phyloP scores from a whole-genome alignment of 1,140 invertebrate genomes.

The Asobara japonica region DNA sequence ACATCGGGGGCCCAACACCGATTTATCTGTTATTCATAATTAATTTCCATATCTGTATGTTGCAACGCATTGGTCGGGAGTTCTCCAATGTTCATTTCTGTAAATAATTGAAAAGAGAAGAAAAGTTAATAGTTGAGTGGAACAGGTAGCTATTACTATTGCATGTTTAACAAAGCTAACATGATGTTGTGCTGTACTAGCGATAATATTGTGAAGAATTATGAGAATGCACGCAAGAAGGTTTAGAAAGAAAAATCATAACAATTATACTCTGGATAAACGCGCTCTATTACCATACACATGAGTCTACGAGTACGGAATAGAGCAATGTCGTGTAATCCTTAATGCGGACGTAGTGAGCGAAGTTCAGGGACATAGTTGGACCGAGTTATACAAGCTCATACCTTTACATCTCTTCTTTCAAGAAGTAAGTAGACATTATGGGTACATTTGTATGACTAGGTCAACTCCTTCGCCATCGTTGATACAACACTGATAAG shows the following conservation, averaged over 20 bases:
- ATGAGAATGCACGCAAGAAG: not conserved
- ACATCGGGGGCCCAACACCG: too few relatives aligned
- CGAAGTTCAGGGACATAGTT: not conserved
- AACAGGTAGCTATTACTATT: not conserved
- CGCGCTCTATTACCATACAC: not conserved
- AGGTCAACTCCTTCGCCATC: too few relatives aligned
- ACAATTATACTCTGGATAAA: not conserved
- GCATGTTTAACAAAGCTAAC: slow-evolving; percentile 6
- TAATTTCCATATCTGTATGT: not conserved
- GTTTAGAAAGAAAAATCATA: not conserved
- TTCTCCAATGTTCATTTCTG: not conserved
- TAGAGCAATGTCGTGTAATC: not conserved
- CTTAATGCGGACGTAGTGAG: not conserved
- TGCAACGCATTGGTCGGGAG: too few relatives aligned
- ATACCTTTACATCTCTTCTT: not conserved
- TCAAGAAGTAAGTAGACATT: not conserved
- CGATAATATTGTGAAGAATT: slow-evolving; percentile 14
- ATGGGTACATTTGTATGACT: too few relatives aligned
- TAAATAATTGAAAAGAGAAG: not conserved
- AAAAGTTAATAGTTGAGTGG: not conserved
- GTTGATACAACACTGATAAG: too few relatives aligned
- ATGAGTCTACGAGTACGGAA: not conserved
- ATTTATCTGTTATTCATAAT: too few relatives aligned
- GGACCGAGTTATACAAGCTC: not conserved
- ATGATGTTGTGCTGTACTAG: not conserved